A percentile compares a stretch with the other conserved stretches of the same genome.
These are phyloP conservation scores for Ditula angustiorana DNA, from an alignment of 2,888 invertebrate species.

Conservation along the genomic window DNA sequence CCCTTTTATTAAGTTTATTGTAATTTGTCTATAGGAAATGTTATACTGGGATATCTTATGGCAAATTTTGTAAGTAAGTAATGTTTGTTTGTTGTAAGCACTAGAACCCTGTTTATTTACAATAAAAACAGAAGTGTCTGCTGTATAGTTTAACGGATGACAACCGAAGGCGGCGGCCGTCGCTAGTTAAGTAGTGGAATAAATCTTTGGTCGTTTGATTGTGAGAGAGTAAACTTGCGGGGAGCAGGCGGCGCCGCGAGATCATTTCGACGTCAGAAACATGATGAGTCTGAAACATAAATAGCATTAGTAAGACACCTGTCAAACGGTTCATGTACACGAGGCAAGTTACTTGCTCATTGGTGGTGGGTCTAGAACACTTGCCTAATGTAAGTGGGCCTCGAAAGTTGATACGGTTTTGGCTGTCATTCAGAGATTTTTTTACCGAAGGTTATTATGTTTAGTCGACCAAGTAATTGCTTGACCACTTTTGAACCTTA, in stretches of 20 bases:
- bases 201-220: constrained; percentile 48
- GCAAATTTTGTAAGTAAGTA: not conserved
- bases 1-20: too few relatives aligned
- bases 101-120: not conserved
- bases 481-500: too few relatives aligned
- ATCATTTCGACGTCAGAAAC: constrained; percentile 92
- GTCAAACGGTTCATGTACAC: too few relatives aligned
- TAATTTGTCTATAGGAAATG: not conserved
- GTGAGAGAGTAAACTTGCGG: constrained; percentile 40
- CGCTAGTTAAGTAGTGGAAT: not conserved
- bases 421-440: too few relatives aligned
- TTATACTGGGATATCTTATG: not conserved
- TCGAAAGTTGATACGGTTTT: too few relatives aligned
- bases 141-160: too few relatives aligned
- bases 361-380: too few relatives aligned
- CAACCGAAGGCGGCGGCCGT: constrained; percentile 3
- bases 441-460: too few relatives aligned
- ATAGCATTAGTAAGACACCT: constrained; percentile 19
- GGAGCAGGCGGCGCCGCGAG: constrained; percentile 15
- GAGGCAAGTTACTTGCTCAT: too few relatives aligned
- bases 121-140: too few relatives aligned
- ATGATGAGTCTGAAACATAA: constrained; percentile 89
- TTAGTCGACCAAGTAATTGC: too few relatives aligned
- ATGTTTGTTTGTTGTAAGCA: not conserved
- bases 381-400: too few relatives aligned